Base-by-base conservation (phyloP, 1,140 invertebrate species). In the Trichomalopsis sarcophagae region DNA sequence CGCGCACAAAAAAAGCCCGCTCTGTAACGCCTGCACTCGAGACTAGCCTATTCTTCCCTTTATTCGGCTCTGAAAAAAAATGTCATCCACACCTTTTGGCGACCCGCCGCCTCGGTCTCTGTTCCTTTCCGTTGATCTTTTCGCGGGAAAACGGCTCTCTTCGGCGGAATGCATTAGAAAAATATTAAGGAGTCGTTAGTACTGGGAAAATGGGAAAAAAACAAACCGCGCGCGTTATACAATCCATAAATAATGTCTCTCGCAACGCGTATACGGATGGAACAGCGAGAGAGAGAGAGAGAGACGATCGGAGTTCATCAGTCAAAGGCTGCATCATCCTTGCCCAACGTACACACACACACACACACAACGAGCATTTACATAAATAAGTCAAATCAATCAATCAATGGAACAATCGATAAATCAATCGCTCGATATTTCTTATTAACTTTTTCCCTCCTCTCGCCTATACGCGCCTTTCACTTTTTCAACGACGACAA, bases 401-500 rank as follows among this genome's bases (percentile, higher is more conserved):
- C 73, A 81, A 71, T 81, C 74, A 30, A 27, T 27, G 5, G 44
- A 44, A 44, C 69, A 55, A 75, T n/a, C 71, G 66, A 80, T 79
- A 83, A 86, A 83, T 75, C 81, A 83, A 83, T 83, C 76, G 33
- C 75, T 86, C 76, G 80, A 86, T 36, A 36, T 83, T 74, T 76
- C 50, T 76, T 50, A 83, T 76, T 83, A 76, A 68, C 36, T 23
- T 82, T 74, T 80, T 69, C 44, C 55, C 55, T 7, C 7, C 4
- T 21, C 55, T 14, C 6, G 0, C n/a, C 7, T 50, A n/a, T 77
- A 10, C 27, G 3, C 40, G 55, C 82, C 82, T 84, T 79, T 74
- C 76, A 78, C 66, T 73, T 84, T 40, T 77, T 50, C 55, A 62
- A 62, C 27, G 55, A n/a, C 66, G 80, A n/a, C 40, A 44, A 27